Evolutionary conservation across 1,140 invertebrate genomes (phyloP).

Genomic region (Monochamus saltuarius): DNA sequence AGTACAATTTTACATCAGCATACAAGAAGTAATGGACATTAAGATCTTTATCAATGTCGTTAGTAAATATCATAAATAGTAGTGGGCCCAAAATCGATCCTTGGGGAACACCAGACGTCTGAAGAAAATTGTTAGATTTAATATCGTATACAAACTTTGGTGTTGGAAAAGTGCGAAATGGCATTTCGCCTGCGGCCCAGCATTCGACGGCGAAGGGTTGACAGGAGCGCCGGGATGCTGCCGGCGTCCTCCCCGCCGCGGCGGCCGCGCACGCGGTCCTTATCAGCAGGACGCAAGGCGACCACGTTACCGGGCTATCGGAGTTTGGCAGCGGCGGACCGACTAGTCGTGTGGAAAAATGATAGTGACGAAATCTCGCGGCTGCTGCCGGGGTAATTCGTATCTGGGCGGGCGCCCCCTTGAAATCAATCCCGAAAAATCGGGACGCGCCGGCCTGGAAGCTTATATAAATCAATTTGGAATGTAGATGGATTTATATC

Average conservation of each 20-base stretch:
- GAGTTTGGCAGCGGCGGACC: slow-evolving; percentile 25
- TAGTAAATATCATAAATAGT: too few relatives aligned
- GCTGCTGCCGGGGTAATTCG: neutral
- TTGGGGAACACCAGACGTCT: too few relatives aligned
- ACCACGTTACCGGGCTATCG: slow-evolving; percentile 31
- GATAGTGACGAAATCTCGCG: slow-evolving; percentile 27
- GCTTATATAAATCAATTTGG: too few relatives aligned
- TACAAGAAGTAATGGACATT: too few relatives aligned
- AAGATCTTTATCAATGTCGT: too few relatives aligned
- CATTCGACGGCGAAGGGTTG: slow-evolving; percentile 16
- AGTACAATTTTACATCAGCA: too few relatives aligned
- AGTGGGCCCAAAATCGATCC: too few relatives aligned
- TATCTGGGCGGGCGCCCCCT: neutral
- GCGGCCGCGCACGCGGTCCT: slow-evolving; percentile 16
- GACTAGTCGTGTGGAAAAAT: slow-evolving; percentile 36
- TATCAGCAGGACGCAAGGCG: slow-evolving; percentile 33
- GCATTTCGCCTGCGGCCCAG: slow-evolving; percentile 24
- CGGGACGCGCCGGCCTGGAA: neutral
- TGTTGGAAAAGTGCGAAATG: too few relatives aligned
- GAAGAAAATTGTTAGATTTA: too few relatives aligned
- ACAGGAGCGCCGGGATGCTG: too few relatives aligned
- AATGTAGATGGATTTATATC: too few relatives aligned
- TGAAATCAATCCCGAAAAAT: slow-evolving; percentile 1
- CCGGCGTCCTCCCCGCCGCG: neutral
- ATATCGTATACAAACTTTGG: too few relatives aligned